Percentiles rank a stretch among this genome's conserved stretches.
phyloP scores from a whole-genome alignment of 2,797 vertebrate genomes.

The Apogon hyalosoma region DNA sequence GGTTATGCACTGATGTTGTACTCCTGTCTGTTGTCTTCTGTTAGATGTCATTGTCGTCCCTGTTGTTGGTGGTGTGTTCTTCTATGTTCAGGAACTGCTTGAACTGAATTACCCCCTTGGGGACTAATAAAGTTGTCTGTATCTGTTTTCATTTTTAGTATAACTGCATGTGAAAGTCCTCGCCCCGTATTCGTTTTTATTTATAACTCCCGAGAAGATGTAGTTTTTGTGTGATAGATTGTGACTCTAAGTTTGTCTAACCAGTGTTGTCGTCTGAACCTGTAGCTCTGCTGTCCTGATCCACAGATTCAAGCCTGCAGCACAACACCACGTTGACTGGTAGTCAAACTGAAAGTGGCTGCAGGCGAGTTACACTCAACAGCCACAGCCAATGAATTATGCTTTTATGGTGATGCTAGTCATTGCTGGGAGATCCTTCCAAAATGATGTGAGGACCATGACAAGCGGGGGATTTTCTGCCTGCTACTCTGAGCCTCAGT shows the following conservation, averaged over 20 bases:
- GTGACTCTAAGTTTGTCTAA: no score
- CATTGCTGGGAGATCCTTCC: constrained; percentile 38
- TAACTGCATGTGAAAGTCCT: background rate
- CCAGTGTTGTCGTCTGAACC: background rate
- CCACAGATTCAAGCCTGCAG: background rate
- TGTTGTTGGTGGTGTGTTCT: no score
- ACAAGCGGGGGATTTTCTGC: constrained; percentile 28
- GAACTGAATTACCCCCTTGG: no score
- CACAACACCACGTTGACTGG: background rate
- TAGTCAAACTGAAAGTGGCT: constrained; percentile 26
- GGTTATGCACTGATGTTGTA: no score
- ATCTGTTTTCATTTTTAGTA: constrained; percentile 5
- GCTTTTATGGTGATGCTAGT: constrained; percentile 25
- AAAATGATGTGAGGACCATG: constrained; percentile 25
- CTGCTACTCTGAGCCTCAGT: constrained; percentile 24
- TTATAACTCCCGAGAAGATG: background rate
- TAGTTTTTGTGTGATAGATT: no score
- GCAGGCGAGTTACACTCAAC: constrained; percentile 30
- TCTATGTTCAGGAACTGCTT: no score
- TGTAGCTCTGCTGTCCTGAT: background rate
- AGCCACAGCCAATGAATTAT: constrained; percentile 14
- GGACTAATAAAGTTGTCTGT: no score
- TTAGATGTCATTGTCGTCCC: no score
- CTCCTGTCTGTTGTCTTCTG: no score
- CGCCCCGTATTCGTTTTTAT: background rate